These are phyloP conservation scores for Prochilodus magdalenae DNA, from an alignment of 2,113 vertebrate genomes.

Conservation along the genomic window DNA sequence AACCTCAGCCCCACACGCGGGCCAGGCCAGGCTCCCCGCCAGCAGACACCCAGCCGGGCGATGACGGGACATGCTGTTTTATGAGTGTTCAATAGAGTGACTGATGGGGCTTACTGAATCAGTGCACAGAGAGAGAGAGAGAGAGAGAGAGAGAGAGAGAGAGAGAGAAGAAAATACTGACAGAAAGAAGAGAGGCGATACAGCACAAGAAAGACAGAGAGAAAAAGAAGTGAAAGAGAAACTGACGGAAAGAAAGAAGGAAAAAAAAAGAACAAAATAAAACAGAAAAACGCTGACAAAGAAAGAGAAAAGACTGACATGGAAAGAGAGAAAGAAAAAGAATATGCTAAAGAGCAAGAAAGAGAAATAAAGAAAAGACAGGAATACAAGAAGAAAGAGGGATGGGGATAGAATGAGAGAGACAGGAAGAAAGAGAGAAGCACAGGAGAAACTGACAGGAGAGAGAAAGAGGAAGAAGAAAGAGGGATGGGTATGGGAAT, in stretches of 20 bases:
- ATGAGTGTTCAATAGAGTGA: slow-evolving; percentile 63
- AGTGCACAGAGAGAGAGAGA: slow-evolving; percentile 23
- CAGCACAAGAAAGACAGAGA: too few species aligned
- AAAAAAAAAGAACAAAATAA: background rate
- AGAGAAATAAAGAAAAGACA: background rate
- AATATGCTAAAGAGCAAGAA: background rate
- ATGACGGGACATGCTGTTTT: slow-evolving; percentile 65
- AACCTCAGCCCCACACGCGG: slow-evolving; percentile 53
- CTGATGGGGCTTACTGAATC: slow-evolving; percentile 46
- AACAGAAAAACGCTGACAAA: background rate
- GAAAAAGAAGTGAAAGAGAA: background rate
- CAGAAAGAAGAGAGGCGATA: background rate
- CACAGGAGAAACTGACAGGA: background rate
- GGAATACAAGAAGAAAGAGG: background rate
- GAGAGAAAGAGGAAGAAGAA: background rate
- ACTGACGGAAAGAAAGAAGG: background rate
- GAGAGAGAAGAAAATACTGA: background rate
- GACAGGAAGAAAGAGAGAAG: background rate
- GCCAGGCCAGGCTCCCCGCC: slow-evolving; percentile 47
- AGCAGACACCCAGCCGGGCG: slow-evolving; percentile 59
- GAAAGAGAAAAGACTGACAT: background rate
- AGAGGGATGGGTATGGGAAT: background rate
- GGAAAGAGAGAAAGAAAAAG: background rate
- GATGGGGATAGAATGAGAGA: background rate
- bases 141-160: background rate